Evolutionary conservation across 2,888 invertebrate species (phyloP).

Genomic region (Calameuta idolon): DNA sequence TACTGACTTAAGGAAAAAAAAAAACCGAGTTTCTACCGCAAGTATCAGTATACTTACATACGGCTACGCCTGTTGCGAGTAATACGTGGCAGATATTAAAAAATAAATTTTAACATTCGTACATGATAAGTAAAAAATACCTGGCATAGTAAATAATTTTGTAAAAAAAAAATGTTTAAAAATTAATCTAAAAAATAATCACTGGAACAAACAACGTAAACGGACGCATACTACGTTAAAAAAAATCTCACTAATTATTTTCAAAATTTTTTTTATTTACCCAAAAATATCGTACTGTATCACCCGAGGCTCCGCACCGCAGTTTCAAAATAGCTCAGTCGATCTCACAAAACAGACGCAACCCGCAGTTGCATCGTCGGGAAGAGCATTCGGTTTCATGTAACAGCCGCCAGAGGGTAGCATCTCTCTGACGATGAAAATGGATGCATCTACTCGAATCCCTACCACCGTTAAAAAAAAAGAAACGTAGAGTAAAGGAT

Average conservation of each 20-base stretch:
- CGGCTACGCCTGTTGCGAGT: neutral
- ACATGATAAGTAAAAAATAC: neutral
- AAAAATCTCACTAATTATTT: neutral
- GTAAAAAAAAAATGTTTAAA: neutral
- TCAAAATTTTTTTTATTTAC: neutral
- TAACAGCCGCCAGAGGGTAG: constrained; percentile 12
- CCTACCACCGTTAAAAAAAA: neutral
- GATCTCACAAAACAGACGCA: neutral
- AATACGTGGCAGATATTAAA: neutral
- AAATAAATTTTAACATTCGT: neutral
- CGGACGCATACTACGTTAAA: neutral
- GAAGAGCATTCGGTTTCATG: neutral
- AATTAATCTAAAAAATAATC: neutral
- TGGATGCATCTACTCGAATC: neutral
- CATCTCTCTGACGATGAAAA: constrained; percentile 12
- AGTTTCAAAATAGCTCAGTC: neutral
- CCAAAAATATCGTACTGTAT: neutral
- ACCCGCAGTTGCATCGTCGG: neutral
- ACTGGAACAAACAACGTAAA: neutral
- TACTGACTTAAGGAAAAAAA: constrained; percentile 50
- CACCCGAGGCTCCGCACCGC: neutral
- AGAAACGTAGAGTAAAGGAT: neutral
- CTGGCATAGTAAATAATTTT: neutral
- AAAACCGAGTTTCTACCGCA: constrained; percentile 17
- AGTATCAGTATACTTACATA: neutral